Evolutionary conservation across 2,113 vertebrate genomes (phyloP), one percentile per base, ranked within the genome.

Genomic region (Hirundichthys speculiger): DNA sequence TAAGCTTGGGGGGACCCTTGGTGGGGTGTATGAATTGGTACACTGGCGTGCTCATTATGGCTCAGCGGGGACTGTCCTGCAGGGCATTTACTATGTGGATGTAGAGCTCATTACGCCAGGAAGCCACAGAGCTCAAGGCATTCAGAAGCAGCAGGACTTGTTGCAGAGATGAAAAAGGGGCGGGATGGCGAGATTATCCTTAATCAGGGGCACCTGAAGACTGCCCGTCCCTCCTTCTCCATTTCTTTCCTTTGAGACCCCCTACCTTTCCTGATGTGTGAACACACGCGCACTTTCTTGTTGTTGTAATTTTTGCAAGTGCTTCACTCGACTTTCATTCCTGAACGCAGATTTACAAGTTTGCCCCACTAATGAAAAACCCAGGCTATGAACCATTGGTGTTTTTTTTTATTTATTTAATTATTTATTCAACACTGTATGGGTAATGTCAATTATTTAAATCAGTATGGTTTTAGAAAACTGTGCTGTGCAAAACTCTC

Each of bases 151-250:
- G 62, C 80, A 74, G 85, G 75, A 64, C 73, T 82, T 64, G 67
- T 64, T 57, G 76, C 69, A 40, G 68, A 84, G 82, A 85, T 78
- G 76, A 86, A 80, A 73, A 73, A 74, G 78, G 86, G 89, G 90
- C 90, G 86, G 90, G 80, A 77, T 85, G 79, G 69, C 82, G 78
- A 90, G 90, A 92, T 93, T 93, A 93, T 80, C 91, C 86, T 90
- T 91, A 93, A 93, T 93, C 90, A 91, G 91, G 90, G 75, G 83
- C 90, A 93, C 91, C 90, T 92, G 92, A 91, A 90, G 86, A 89
- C 82, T 83, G 75, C 43, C 76, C 13, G 77, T 58, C 12, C 82
- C 79, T 90, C 88, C 89, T 77, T 78, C 77, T 64, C 77, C 69
- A 71, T 80, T 66, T 62, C 74, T 45, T 83, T 83, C 62, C 42